phyloP scores from a whole-genome alignment of 2,113 vertebrate species.

The Etia nguti region DNA sequence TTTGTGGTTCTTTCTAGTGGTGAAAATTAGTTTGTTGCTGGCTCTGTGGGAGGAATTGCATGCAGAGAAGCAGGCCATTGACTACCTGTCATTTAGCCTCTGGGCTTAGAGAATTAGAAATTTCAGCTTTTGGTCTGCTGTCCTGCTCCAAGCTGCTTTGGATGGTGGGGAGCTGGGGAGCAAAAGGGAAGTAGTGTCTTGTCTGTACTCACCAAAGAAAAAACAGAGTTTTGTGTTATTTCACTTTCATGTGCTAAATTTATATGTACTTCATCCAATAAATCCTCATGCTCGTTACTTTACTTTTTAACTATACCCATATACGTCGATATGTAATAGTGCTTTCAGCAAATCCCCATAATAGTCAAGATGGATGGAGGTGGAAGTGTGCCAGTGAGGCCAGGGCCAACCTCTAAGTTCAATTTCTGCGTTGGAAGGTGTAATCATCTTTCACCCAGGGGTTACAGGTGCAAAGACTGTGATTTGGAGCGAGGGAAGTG shows the following conservation, averaged over 20 bases:
- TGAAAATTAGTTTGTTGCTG: conserved; percentile 48
- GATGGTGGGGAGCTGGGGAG: neutral
- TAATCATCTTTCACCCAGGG: conserved; percentile 63
- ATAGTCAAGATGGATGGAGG: conserved; percentile 7
- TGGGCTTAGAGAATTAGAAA: conserved; percentile 53
- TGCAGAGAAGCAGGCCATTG: conserved; percentile 46
- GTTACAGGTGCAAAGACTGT: conserved; percentile 59
- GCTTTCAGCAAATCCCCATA: neutral
- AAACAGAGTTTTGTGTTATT: neutral
- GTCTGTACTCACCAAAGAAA: neutral
- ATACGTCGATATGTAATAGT: neutral
- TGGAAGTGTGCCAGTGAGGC: conserved; percentile 15
- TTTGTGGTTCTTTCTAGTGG: conserved; percentile 30
- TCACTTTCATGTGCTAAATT: neutral
- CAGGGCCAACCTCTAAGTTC: conserved; percentile 44
- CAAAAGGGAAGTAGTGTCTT: neutral
- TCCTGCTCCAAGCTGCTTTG: neutral
- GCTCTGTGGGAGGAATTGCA: conserved; percentile 20
- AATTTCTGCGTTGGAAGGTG: conserved; percentile 57
- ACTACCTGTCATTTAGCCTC: conserved; percentile 62
- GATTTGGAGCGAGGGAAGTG: conserved; percentile 47
- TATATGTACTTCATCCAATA: neutral
- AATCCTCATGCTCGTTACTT: neutral
- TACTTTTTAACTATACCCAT: neutral
- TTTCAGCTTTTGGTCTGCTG: conserved; percentile 6